A percentile compares a stretch with the other conserved stretches of the same genome.
Evolutionary conservation across 2,797 vertebrate genomes (phyloP).

Genomic region (Heteromormyrus szaboi): DNA sequence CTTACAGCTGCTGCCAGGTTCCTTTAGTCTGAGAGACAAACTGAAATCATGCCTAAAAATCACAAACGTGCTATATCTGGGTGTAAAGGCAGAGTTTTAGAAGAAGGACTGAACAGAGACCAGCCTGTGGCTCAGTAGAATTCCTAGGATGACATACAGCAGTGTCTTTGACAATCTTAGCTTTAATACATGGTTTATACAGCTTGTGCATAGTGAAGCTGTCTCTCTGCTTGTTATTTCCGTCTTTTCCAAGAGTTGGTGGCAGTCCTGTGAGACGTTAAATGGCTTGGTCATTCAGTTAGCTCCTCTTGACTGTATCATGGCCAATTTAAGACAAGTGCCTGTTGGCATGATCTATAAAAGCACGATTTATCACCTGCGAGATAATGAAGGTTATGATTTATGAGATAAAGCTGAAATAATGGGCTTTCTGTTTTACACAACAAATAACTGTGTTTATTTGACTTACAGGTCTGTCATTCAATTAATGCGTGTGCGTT

Average conservation of each 20-base stretch:
- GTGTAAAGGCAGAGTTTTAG: not conserved
- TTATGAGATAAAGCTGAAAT: not conserved
- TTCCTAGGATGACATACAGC: not conserved
- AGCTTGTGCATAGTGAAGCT: not conserved
- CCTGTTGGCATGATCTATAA: not conserved
- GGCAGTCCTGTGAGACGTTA: not conserved
- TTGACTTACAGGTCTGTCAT: not conserved
- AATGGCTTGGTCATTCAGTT: not conserved
- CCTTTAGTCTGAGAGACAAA: not conserved
- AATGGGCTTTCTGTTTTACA: not conserved
- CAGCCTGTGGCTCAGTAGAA: not conserved
- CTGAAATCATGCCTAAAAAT: not conserved
- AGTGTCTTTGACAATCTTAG: not conserved
- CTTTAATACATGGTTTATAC: not conserved
- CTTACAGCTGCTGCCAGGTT: not conserved
- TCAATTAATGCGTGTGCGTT: not conserved
- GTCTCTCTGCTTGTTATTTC: not conserved
- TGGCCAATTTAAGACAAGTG: conserved; percentile 10
- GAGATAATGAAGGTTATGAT: not conserved
- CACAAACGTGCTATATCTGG: not conserved
- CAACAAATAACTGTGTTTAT: not conserved
- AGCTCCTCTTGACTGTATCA: not conserved
- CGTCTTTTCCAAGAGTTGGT: not conserved
- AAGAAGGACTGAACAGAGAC: not conserved
- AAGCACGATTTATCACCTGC: not conserved